Base-by-base conservation (phyloP, 1,140 invertebrate species). In the Leptonema lineaticorne region DNA sequence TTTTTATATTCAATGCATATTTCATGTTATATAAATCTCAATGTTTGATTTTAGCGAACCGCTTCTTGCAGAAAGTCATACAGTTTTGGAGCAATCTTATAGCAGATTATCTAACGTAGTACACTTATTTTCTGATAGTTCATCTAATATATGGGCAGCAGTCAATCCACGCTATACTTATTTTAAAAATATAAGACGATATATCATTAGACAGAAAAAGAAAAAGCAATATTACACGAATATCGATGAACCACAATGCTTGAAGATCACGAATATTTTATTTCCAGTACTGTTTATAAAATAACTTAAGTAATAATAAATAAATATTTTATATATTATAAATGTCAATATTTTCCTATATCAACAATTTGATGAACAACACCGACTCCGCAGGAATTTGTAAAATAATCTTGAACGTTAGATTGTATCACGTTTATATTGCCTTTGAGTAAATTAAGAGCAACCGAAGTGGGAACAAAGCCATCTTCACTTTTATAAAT, bases 81-180 rank as follows among this genome's bases (percentile, higher is more conserved):
- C 73, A 22, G 69, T 79, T 1, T 57, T 79, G 24, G 65, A 67
- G 1, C 78, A 79, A 69, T 77, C 77, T 0, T 77, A 70, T 48
- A 64, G 75, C 33, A 56, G 45, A 11, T 64, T 77, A 20, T 74
- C 77, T 1, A 75, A 74, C 60, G 76, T 78, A 24, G 71, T 75
- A 7, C 71, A 75, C 26, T 30, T 79, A 18, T 75, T 77, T 62
- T 73, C 65, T 0, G 76, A 74, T 63, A 56, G 72, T 7, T 72
- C 75, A 22, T 67, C 73, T 24, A 69, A 63, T 16, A 69, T 78
- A 29, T 78, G 74, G 73, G 77, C 75, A 11, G 33, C 77, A 8
- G 71, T 74, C 4, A 78, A 77, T 70, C 67, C 74, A 29, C n/a
- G n/a, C n/a, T n/a, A n/a, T 33, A 27, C 16, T 27, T 22, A 57